Conservation (phyloP, 2,113 vertebrate species). For the Tenrec ecaudatus region DNA sequence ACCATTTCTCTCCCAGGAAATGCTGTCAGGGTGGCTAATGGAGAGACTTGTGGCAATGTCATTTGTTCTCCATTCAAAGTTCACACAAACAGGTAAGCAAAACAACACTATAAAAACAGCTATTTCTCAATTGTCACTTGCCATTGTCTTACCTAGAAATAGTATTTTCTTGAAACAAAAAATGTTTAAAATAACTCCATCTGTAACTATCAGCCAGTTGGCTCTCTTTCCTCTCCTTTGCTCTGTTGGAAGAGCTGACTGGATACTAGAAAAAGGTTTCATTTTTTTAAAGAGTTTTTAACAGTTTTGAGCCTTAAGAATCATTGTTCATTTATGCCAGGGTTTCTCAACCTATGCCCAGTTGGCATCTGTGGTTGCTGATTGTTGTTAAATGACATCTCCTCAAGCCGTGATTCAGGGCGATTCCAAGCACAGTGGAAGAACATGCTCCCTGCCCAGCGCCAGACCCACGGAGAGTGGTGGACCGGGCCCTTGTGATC, state of each 20-base stretch:
- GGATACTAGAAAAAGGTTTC: background rate
- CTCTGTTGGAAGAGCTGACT: conserved; percentile 8
- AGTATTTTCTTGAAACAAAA: conserved; percentile 28
- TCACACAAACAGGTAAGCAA: conserved; percentile 27
- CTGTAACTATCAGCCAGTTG: background rate
- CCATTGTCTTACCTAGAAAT: conserved; percentile 9
- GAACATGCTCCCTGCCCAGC: background rate
- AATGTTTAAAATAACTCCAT: background rate
- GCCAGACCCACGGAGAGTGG: background rate
- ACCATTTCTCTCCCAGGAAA: conserved; percentile 36
- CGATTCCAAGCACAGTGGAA: background rate
- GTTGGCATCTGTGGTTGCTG: background rate
- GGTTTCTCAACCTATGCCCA: background rate
- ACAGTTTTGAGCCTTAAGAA: conserved; percentile 8
- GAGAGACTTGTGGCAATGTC: background rate
- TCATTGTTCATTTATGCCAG: background rate
- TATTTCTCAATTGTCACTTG: background rate
- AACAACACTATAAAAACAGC: conserved; percentile 28
- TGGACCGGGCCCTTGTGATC: background rate
- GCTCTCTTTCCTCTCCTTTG: background rate
- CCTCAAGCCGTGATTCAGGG: no score
- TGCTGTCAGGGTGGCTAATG: conserved; percentile 12
- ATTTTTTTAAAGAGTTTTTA: background rate
- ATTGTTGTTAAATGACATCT: background rate
- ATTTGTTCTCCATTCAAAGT: conserved; percentile 27